A percentile compares a stretch with the other conserved stretches of the same genome.
These are phyloP conservation scores for Actinopyga echinites DNA, from an alignment of 53 echinoderm and acorn worm genomes.

Conservation along the genomic window DNA sequence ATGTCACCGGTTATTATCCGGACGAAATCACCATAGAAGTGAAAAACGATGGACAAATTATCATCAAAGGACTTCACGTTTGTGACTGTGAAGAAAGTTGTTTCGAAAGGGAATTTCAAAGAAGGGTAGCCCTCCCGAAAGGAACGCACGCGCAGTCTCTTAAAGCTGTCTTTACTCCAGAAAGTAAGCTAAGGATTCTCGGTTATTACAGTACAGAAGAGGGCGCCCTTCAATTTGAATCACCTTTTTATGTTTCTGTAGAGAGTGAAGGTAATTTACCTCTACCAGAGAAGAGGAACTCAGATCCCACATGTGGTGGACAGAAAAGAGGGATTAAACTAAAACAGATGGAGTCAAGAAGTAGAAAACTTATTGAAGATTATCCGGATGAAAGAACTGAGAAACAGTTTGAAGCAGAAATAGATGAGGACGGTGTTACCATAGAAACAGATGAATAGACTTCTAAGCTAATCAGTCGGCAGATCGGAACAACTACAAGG, in stretches of 20 bases:
- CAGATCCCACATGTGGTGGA: slow-evolving; percentile 28
- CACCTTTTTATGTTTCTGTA: background rate
- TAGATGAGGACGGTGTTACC: slow-evolving; percentile 32
- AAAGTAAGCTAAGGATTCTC: background rate
- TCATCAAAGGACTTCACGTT: background rate
- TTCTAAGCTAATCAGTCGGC: too few species aligned
- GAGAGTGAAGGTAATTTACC: background rate
- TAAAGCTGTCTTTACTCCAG: background rate
- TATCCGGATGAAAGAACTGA: background rate
- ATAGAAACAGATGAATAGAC: slow-evolving; percentile 29
- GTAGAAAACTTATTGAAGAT: slow-evolving; percentile 14
- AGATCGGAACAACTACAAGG: too few species aligned
- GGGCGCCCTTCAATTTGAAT: background rate
- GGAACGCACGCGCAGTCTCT: background rate
- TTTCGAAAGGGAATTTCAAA: slow-evolving; percentile 29
- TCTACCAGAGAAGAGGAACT: background rate
- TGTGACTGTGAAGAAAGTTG: slow-evolving; percentile 31
- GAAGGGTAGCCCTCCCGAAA: background rate
- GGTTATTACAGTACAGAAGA: background rate
- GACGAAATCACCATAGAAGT: background rate
- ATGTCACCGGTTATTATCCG: slow-evolving; percentile 14
- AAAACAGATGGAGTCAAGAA: slow-evolving; percentile 23
- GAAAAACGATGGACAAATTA: background rate
- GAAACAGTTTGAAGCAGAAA: background rate
- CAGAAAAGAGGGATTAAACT: slow-evolving; percentile 30